Percentiles rank a stretch among this genome's conserved stretches.
phyloP scores from a whole-genome alignment of 2,888 invertebrate species.

The Megastigmus dorsalis region DNA sequence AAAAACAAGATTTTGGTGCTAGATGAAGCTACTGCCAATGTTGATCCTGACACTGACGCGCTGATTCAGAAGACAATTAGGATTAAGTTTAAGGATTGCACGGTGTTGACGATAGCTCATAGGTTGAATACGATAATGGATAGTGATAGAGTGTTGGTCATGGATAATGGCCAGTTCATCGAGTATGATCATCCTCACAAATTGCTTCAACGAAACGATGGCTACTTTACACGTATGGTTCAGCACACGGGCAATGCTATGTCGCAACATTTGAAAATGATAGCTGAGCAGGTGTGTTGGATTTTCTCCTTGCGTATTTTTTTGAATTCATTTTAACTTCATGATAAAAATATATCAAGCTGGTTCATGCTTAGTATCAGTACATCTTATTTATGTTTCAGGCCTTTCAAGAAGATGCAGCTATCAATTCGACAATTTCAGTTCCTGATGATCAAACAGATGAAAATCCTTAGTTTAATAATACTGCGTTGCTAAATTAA shows the following conservation, averaged over 20 bases:
- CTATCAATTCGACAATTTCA: background rate
- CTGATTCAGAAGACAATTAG: conserved; percentile 90
- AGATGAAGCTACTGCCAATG: conserved; percentile 95
- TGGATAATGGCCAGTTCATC: conserved; percentile 86
- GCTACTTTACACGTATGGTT: conserved; percentile 83
- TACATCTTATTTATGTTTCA: conserved; percentile 6
- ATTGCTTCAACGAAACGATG: conserved; percentile 78
- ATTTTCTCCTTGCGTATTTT: background rate
- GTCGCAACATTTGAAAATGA: conserved; percentile 28
- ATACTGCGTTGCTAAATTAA: background rate
- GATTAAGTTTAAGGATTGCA: conserved; percentile 86
- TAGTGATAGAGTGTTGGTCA: conserved; percentile 89
- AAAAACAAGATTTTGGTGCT: conserved; percentile 88
- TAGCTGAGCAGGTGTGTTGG: conserved; percentile 31
- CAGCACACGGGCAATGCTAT: conserved; percentile 76
- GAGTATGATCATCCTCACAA: conserved; percentile 84
- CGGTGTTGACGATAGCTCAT: conserved; percentile 93
- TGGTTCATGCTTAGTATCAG: no score
- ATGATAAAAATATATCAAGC: no score
- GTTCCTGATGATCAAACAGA: conserved; percentile 25
- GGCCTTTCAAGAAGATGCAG: conserved; percentile 29
- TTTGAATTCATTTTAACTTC: background rate
- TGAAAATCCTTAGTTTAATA: background rate
- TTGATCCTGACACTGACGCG: conserved; percentile 87
- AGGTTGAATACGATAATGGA: conserved; percentile 95